These are phyloP conservation scores for Amblyteles armatorius DNA, from an alignment of 2,888 invertebrate species.

Conservation along the genomic window DNA sequence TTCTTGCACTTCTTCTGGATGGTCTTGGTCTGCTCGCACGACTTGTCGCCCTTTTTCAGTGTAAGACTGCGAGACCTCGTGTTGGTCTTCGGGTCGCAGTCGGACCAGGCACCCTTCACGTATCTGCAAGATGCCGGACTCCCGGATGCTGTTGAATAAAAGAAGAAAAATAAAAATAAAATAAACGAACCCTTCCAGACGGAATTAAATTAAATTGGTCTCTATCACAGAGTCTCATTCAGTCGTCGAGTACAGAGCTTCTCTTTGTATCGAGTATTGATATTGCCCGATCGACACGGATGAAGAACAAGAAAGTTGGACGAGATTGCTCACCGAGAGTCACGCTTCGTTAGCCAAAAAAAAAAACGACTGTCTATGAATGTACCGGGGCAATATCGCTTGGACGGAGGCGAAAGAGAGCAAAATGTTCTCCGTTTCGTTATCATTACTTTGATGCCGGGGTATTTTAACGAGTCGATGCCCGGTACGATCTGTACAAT, in stretches of 20 bases:
- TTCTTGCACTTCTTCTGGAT: conserved; percentile 97
- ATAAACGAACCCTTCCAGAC: neutral
- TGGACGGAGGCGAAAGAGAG: neutral
- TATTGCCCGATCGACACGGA: conserved; percentile 3
- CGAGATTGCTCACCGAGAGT: conserved; percentile 18
- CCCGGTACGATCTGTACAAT: neutral
- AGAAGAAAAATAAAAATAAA: conserved; percentile 14
- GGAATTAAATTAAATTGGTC: conserved; percentile 30
- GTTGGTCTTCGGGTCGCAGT: conserved; percentile 94
- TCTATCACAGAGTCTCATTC: neutral
- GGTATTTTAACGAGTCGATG: neutral
- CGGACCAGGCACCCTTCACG: conserved; percentile 94
- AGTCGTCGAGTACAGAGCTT: conserved; percentile 18
- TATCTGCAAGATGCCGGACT: conserved; percentile 92
- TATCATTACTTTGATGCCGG: conserved; percentile 2
- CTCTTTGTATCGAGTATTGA: conserved; percentile 56
- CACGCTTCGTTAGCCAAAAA: conserved; percentile 23
- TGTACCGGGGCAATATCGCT: neutral
- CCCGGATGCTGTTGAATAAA: conserved; percentile 77
- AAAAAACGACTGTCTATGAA: conserved; percentile 16
- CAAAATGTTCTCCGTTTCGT: conserved; percentile 1
- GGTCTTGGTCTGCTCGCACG: conserved; percentile 93
- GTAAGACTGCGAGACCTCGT: conserved; percentile 93
- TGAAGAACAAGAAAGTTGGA: conserved; percentile 5
- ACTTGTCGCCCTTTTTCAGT: conserved; percentile 93